Evolutionary conservation across 2,797 vertebrate genomes (phyloP).

Genomic region (Chelmon rostratus): DNA sequence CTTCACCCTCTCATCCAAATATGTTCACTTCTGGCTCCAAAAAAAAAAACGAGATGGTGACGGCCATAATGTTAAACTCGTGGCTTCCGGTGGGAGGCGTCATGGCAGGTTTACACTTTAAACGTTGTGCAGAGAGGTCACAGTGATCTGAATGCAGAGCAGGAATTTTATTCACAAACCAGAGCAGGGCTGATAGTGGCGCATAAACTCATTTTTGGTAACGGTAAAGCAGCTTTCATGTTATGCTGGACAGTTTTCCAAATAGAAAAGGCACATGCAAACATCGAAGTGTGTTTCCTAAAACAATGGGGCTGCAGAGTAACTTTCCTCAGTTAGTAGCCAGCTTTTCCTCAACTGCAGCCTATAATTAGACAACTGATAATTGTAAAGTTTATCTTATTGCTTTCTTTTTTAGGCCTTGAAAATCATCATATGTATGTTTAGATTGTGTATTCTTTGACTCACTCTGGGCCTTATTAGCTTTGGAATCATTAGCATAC

Average conservation of each 20-base stretch:
- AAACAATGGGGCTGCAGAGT: not conserved
- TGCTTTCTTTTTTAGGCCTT: not conserved
- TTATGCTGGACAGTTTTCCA: not conserved
- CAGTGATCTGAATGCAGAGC: not conserved
- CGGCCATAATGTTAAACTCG: no score
- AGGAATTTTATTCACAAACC: not conserved
- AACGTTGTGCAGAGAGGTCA: not conserved
- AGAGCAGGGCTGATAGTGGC: not conserved
- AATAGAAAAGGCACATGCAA: no score
- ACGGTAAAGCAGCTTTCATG: not conserved
- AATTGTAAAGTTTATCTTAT: not conserved
- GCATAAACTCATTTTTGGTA: not conserved
- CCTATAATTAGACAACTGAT: not conserved
- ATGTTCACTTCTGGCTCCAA: no score
- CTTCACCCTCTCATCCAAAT: no score
- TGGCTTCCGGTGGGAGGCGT: no score
- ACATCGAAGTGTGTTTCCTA: no score
- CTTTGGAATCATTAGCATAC: not conserved
- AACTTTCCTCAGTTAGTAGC: not conserved
- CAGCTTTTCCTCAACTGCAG: no score
- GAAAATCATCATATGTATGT: not conserved
- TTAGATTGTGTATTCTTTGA: not conserved
- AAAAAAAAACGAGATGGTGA: no score
- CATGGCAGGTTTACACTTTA: not conserved
- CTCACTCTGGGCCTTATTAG: not conserved